Base-by-base conservation (phyloP, 1,140 invertebrate species). In the Amphibalanus amphitrite region DNA sequence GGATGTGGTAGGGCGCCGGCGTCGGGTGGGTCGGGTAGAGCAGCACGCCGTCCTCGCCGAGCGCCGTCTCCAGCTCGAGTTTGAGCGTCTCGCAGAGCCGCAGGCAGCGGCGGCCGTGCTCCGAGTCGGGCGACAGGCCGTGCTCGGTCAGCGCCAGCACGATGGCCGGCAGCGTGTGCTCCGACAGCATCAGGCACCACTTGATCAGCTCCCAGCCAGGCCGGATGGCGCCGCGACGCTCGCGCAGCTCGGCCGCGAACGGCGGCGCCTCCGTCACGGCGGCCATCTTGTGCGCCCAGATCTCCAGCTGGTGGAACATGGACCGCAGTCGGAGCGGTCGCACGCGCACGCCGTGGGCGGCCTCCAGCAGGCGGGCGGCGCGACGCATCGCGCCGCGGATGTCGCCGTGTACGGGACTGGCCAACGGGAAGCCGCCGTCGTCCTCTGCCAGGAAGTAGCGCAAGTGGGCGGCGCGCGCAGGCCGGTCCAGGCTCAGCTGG, bases 391-490 rank as follows among this genome's bases (percentile, higher is more conserved):
- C 85, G 38, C 83, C 78, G 75, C 83, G 86, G 68, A 96, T 87
- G 75, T 94, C 90, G 13, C 81, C 80, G 76, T 90, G 84, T 0
- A 96, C 89, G 0, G 85, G 80, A 78, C 90, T 92, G 8, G 89
- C 86, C 0, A 91, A 81, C 23, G 85, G 84, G 47, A 88, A 85
- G n/a, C 90, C 89, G 38, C 86, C 85, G 78, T 91, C 91, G 70
- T 88, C 87, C 76, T 92, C 88, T 83, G 96, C 91, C 77, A 93
- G 95, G 79, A 86, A 95, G 74, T 93, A 86, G 72, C 86, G 88
- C 38, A 95, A 77, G 69, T 87, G 83, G 26, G 82, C 83, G 0
- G 92, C 29, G 76, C 89, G 84, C 13, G 92, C 85, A 75, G 82
- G 74, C 72, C 86, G 80, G 75, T 93, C 85, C 28, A 95, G 80